Conservation (phyloP, 1,140 invertebrate genomes). For the Scaptomyza montana region DNA sequence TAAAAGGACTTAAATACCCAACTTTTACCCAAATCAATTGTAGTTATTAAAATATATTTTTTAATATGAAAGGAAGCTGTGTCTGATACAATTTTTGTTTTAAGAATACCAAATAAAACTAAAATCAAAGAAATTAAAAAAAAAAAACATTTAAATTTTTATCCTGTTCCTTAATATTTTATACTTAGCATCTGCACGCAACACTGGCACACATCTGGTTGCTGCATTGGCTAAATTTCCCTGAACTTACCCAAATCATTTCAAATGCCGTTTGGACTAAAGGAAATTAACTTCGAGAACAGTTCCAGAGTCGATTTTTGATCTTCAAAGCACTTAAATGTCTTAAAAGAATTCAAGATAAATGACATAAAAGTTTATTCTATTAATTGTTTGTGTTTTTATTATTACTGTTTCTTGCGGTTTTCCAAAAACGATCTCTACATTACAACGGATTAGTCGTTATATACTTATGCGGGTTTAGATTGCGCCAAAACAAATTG, state of each 20-base stretch:
- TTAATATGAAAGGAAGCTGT: slow-evolving; percentile 5
- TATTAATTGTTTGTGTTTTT: slow-evolving; percentile 35
- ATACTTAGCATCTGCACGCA: too few relatives aligned
- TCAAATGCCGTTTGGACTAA: too few relatives aligned
- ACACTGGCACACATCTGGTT: too few relatives aligned
- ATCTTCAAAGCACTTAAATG: too few relatives aligned
- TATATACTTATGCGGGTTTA: slow-evolving; percentile 33
- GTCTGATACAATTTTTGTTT: slow-evolving; percentile 21
- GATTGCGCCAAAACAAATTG: slow-evolving; percentile 18
- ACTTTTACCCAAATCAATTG: slow-evolving; percentile 5
- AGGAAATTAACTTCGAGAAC: too few relatives aligned
- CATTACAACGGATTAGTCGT: slow-evolving; percentile 66
- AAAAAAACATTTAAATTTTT: slow-evolving; percentile 21
- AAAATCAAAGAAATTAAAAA: background rate
- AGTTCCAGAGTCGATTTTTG: too few relatives aligned
- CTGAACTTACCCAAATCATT: too few relatives aligned
- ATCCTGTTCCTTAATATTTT: background rate
- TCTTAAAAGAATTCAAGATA: background rate
- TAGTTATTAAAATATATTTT: slow-evolving; percentile 10
- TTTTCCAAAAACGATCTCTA: slow-evolving; percentile 75
- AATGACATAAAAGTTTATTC: slow-evolving; percentile 55
- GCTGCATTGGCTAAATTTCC: too few relatives aligned
- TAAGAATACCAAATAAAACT: slow-evolving; percentile 14
- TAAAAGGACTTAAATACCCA: slow-evolving; percentile 8
- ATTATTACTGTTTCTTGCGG: slow-evolving; percentile 33